These are phyloP conservation scores for Nibea coibor DNA, from an alignment of 2,113 vertebrate genomes.

Conservation along the genomic window DNA sequence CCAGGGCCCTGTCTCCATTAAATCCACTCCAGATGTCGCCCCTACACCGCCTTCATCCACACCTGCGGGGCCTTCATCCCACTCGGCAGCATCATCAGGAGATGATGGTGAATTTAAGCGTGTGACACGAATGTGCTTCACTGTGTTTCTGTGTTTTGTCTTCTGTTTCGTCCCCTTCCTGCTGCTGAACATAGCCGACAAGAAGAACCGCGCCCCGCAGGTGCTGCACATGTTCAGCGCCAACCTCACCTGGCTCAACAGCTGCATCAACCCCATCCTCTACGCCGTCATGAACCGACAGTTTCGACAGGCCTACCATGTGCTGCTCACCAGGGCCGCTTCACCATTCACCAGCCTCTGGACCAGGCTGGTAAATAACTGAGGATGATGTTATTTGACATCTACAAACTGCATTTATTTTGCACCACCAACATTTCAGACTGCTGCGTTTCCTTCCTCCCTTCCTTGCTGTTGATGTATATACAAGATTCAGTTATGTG, in stretches of 20 bases:
- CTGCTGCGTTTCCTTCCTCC: background rate
- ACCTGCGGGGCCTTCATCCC: slow-evolving; percentile 25
- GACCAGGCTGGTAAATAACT: background rate
- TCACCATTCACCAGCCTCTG: slow-evolving; percentile 67
- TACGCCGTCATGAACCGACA: slow-evolving; percentile 91
- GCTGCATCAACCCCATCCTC: slow-evolving; percentile 90
- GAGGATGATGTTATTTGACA: background rate
- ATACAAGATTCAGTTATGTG: background rate
- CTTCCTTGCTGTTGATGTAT: background rate
- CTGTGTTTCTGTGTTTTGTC: slow-evolving; percentile 88
- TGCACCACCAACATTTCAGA: background rate
- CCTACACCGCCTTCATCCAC: background rate
- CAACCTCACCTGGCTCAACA: slow-evolving; percentile 92
- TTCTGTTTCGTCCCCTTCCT: slow-evolving; percentile 88
- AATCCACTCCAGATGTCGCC: background rate
- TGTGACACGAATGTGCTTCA: slow-evolving; percentile 90
- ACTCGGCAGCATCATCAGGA: slow-evolving; percentile 64
- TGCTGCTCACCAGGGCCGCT: slow-evolving; percentile 73
- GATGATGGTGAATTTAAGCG: slow-evolving; percentile 85
- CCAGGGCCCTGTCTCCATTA: background rate
- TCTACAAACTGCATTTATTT: background rate
- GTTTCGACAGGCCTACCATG: slow-evolving; percentile 87
- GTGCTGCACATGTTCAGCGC: slow-evolving; percentile 88
- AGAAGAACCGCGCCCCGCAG: slow-evolving; percentile 80
- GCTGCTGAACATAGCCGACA: slow-evolving; percentile 87